Base-by-base conservation (phyloP, 1,140 invertebrate species). In the Centruroides vittatus region DNA sequence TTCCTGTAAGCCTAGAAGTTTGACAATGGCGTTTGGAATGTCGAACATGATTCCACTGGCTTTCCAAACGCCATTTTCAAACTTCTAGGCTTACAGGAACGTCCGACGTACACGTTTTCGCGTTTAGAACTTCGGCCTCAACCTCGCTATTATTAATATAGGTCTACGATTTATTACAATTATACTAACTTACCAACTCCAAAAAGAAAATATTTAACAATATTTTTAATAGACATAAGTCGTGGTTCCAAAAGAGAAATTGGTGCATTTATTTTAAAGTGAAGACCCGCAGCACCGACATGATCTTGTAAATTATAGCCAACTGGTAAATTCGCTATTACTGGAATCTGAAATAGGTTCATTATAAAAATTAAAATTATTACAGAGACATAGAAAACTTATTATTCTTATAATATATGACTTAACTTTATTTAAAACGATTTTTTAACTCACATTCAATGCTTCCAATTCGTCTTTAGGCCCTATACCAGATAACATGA, bases 401-500 rank as follows among this genome's bases (percentile, higher is more conserved):
- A n/a, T n/a, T n/a, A n/a, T n/a, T n/a, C n/a, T n/a, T n/a, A n/a
- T n/a, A n/a, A n/a, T n/a, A 23, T 23, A 23, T 23, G 23, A 23
- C 23, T 23, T 23, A 23, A 23, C 2, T 23, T 0, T 23, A 23
- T 23, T 23, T 23, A 23, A 23, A 23, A 23, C 23, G 23, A 23
- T 23, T 23, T 23, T 23, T 23, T 23, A 34, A 46, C 13, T 48
- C 46, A n/a, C 35, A 75, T 41, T 41, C 5, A 6, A 8, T 41
- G 41, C 41, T 6, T 41, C 41, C 41, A 41, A 55, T 60, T 75
- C 71, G 4, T 87, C 82, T 1, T 74, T 77, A 0, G 88, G 88
- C 0, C 90, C 90, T 35, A 93, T 80, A 0, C 91, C 91, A 34
- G 87, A 91, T 1, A 93, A 68, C 87, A 93, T 88, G 12, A 94